Base-by-base conservation (phyloP, 2,797 vertebrate genomes). In the Alca torda region DNA sequence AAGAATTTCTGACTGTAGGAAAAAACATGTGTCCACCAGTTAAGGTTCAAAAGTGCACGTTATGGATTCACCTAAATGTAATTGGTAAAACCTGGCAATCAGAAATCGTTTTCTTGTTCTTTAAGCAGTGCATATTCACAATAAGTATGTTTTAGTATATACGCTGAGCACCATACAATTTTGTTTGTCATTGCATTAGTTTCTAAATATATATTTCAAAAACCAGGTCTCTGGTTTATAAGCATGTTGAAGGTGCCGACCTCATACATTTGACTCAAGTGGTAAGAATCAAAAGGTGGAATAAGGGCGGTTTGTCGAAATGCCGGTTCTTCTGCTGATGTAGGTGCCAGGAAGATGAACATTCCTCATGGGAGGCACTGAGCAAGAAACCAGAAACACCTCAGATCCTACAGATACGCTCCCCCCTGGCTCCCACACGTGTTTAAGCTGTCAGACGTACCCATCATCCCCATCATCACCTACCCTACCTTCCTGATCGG, bases 391-490 rank as follows among this genome's bases (percentile, higher is more conserved):
- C n/a, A 84, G 51, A 76, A 80, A 60, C 37, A 48, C 21, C 16
- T 57, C n/a, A 61, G 18, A 9, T 69, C 45, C 54, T 48, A 7
- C 4, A 37, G 16, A 45, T 6, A 61, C 3, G 8, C 43, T 20
- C 11, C 16, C 3, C 31, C 21, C 31, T 18, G 26, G 18, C 28
- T 65, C 21, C 3, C n/a, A 15, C 25, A 28, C 1, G 2, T n/a
- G 17, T n/a, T 73, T 35, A 48, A 74, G 28, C 20, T 73, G 51
- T 35, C 60, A 73, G 60, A 81, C 0, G 3, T 19, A 59, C 21
- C 16, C 0, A 0, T 69, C 54, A 2, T 11, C 16, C 10, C 7
- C 16, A 11, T 4, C n/a, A 51, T 24, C 59, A 51, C 15, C 35
- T 45, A 10, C 16, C 63, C n/a, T 5, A 39, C 35, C 31, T 8